Percentiles rank a stretch among this genome's conserved stretches.
phyloP scores from a whole-genome alignment of 1,140 invertebrate genomes.

The Watersipora subatra region DNA sequence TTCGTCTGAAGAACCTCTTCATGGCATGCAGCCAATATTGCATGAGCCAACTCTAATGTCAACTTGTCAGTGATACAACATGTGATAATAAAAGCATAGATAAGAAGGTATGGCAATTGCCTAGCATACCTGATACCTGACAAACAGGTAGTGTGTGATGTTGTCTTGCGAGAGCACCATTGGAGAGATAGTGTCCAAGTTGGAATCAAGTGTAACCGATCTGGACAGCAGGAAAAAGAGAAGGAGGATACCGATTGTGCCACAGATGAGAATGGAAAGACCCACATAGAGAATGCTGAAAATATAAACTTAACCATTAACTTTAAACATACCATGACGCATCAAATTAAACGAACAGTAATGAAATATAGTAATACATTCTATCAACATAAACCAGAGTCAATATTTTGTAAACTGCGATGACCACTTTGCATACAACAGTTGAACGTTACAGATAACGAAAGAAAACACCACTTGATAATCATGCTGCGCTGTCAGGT shows the following conservation, averaged over 20 bases:
- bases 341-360: too few relatives aligned
- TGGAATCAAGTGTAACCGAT: conserved; percentile 20
- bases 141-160: conserved; percentile 4
- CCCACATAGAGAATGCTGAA: conserved; percentile 23
- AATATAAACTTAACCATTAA: not conserved
- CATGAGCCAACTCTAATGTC: too few relatives aligned
- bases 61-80: too few relatives aligned
- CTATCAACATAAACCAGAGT: too few relatives aligned
- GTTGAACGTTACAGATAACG: not conserved
- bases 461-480: not conserved
- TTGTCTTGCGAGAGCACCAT: conserved; percentile 18
- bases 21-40: too few relatives aligned
- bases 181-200: conserved; percentile 18
- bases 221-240: conserved; percentile 29
- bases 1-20: too few relatives aligned
- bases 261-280: conserved; percentile 20
- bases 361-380: too few relatives aligned
- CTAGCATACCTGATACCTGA: conserved; percentile 12
- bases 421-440: too few relatives aligned
- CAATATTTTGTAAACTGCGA: too few relatives aligned
- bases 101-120: conserved; percentile 19
- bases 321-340: not conserved
- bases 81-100: too few relatives aligned
- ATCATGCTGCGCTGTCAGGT: too few relatives aligned
- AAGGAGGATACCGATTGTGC: conserved; percentile 17